phyloP scores from a whole-genome alignment of 2,888 invertebrate species.

The Calameuta filiformis region DNA sequence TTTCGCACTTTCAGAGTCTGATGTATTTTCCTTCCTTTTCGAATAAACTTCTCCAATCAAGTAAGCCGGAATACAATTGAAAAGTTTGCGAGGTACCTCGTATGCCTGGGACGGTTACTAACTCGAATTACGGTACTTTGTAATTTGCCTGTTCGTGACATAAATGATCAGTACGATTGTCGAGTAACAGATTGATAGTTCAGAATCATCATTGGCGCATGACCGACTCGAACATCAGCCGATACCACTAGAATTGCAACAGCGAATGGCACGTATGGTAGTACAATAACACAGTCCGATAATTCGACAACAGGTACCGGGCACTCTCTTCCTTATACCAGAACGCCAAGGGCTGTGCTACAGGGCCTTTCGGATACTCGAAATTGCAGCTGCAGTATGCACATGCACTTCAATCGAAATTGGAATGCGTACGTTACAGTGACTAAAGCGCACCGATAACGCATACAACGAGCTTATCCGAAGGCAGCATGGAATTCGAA shows the following conservation, averaged over 20 bases:
- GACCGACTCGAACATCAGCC: background rate
- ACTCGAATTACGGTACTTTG: background rate
- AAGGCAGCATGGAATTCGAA: background rate
- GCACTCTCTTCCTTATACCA: background rate
- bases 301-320: background rate
- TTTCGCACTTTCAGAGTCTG: background rate
- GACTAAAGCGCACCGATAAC: background rate
- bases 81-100: background rate
- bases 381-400: background rate
- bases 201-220: background rate
- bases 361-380: background rate
- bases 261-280: background rate
- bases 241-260: background rate
- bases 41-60: background rate
- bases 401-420: background rate
- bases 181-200: background rate
- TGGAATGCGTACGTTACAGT: background rate
- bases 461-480: background rate
- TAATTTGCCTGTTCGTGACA: background rate
- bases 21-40: background rate
- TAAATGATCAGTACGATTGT: background rate
- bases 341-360: background rate
- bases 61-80: background rate
- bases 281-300: background rate
- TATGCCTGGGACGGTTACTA: background rate